These are phyloP conservation scores for Adrianichthys oophorus DNA, from an alignment of 2,797 vertebrate species.

Conservation along the genomic window DNA sequence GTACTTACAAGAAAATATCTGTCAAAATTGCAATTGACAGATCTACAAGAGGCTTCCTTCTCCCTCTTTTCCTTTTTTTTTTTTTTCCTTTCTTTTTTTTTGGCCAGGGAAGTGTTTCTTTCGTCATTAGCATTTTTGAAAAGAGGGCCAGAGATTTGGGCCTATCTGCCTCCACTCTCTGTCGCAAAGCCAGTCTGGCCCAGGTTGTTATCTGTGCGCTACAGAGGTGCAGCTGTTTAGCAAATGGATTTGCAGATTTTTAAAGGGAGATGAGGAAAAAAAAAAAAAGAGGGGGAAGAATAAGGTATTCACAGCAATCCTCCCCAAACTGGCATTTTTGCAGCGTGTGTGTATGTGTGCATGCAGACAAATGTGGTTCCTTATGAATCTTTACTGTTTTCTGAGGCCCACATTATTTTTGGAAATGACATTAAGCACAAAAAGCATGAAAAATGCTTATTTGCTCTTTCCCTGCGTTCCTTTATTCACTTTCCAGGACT, in stretches of 20 bases:
- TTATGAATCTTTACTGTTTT: constrained; percentile 90
- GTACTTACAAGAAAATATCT: constrained; percentile 99
- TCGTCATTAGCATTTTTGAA: constrained; percentile 99
- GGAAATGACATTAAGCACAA: constrained; percentile 88
- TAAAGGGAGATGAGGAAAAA: constrained; percentile 94
- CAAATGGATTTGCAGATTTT: constrained; percentile 99
- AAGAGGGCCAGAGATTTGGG: constrained; percentile 99
- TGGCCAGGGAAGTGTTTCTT: constrained; percentile 97
- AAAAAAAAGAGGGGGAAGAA: constrained; percentile 88
- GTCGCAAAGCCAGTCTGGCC: constrained; percentile 96
- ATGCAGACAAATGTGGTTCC: constrained; percentile 59
- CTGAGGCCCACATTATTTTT: constrained; percentile 89
- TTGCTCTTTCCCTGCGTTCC: constrained; percentile 80
- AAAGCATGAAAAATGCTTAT: constrained; percentile 82
- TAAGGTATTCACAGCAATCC: constrained; percentile 96
- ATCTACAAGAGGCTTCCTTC: constrained; percentile 95
- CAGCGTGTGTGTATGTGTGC: constrained; percentile 31
- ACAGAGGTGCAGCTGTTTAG: constrained; percentile 99
- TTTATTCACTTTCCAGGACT: constrained; percentile 95
- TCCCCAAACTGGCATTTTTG: constrained; percentile 82
- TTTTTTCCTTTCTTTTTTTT: constrained; percentile 68
- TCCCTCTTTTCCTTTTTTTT: constrained; percentile 25
- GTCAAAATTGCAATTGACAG: constrained; percentile 99
- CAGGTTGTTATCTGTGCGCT: constrained; percentile 99
- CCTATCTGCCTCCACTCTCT: constrained; percentile 98